Evolutionary conservation across 2,888 invertebrate genomes (phyloP), one percentile per base, ranked within the genome.

Genomic region (Oeneis ivallda): DNA sequence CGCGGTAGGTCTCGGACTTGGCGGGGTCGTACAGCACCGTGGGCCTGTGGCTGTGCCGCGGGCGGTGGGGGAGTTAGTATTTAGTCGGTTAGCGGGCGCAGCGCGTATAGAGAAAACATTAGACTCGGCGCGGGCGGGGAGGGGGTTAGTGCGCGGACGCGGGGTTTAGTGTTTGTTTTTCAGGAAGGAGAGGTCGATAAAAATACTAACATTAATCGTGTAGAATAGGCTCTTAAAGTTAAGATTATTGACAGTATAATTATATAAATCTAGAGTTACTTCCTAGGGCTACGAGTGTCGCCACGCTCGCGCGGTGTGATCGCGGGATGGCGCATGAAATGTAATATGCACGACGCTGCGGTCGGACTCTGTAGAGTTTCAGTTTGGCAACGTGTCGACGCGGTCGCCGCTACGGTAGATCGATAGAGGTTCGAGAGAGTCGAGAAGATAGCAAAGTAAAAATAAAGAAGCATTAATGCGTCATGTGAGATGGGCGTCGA

Each of bases 1-100:
- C 96, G 92, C 95, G 96, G 93, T 94, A 97, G 67, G 97, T 96
- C 87, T 97, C 97, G 82, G 97, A 97, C 93, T 95, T 95, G 84
- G 96, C 95, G 75, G 97, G 97, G 93, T 97, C 97, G 93, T 95
- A 97, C 83, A 93, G 94, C 83, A 94, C 88, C 73, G 95, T 94
- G 86, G 94, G 95, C 93, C 94, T 95, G 86, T 91, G 87, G 79
- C 93, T 93, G 85, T 76, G 66, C 19, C 43, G 52, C 56, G 75
- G 70, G 74, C 73, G 76, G 77, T 77, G 84, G 86, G 83, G 83
- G 77, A 81, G 87, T 89, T 88, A 91, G 90, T 82, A 76, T 84
- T 90, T 89, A 90, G 90, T 87, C 86, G 85, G 89, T 91, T 90
- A 91, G 90, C 87, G 84, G 87, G 88, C 90, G 90, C 91, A 82